Evolutionary conservation across 2,113 vertebrate genomes (phyloP).

Genomic region (Malurus alboscapulatus): DNA sequence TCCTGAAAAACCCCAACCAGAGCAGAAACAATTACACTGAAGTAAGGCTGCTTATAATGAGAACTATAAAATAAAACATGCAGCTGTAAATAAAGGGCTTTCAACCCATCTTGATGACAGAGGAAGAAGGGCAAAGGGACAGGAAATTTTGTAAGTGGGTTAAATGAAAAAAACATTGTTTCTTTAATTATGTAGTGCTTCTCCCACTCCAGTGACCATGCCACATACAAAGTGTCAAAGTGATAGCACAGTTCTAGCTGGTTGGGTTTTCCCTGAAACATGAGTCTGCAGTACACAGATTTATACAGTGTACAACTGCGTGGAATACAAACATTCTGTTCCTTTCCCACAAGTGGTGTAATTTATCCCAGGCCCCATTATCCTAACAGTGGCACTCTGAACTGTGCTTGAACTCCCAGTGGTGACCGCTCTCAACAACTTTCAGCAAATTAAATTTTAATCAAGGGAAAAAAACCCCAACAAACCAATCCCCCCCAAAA

Average conservation of each 20-base stretch:
- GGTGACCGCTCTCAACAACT: slow-evolving; percentile 44
- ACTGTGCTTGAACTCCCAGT: slow-evolving; percentile 65
- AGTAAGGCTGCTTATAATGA: background rate
- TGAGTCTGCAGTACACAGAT: slow-evolving; percentile 30
- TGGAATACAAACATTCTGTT: slow-evolving; percentile 74
- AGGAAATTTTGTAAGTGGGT: background rate
- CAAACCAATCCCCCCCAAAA: background rate
- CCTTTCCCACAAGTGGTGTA: slow-evolving; percentile 75
- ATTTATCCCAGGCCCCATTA: slow-evolving; percentile 65
- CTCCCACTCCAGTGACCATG: background rate
- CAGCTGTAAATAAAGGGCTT: background rate
- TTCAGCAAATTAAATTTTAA: slow-evolving; percentile 35
- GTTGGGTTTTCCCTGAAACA: slow-evolving; percentile 48
- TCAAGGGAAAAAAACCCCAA: background rate
- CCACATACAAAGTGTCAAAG: background rate
- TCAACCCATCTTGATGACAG: background rate
- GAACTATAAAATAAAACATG: background rate
- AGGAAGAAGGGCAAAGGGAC: background rate
- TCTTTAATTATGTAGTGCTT: slow-evolving; percentile 15
- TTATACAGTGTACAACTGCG: slow-evolving; percentile 37
- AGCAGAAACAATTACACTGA: background rate
- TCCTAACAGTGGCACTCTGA: slow-evolving; percentile 64
- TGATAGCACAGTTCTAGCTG: background rate
- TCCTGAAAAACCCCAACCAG: background rate
- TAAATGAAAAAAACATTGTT: background rate